These are phyloP conservation scores for Nothobranchius furzeri DNA, from an alignment of 2,113 vertebrate genomes.

Conservation along the genomic window DNA sequence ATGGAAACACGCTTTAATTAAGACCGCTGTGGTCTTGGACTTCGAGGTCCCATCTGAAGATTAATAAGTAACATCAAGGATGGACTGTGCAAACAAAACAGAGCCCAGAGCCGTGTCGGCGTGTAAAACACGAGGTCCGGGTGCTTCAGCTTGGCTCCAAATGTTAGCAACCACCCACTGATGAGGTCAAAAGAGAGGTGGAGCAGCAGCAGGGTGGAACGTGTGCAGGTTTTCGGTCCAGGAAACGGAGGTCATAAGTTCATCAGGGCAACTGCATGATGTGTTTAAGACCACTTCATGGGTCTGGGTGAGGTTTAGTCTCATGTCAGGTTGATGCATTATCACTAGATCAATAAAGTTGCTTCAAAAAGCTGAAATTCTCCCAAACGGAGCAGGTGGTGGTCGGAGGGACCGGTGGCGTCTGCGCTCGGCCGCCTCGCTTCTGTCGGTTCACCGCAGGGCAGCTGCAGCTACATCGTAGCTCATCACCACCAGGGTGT, in stretches of 20 bases:
- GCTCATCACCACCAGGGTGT: too few relatives aligned
- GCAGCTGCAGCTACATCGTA: too few relatives aligned
- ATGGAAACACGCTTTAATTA: conserved; percentile 61
- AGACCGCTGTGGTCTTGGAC: conserved; percentile 52
- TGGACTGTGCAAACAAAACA: conserved; percentile 69
- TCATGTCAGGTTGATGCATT: too few relatives aligned
- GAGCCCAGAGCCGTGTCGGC: conserved; percentile 55
- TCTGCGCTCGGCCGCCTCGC: too few relatives aligned
- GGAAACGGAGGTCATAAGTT: conserved; percentile 9
- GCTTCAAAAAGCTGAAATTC: too few relatives aligned
- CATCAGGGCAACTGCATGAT: too few relatives aligned
- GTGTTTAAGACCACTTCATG: too few relatives aligned
- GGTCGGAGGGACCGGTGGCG: too few relatives aligned
- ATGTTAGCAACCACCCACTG: conserved; percentile 63
- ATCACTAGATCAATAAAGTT: too few relatives aligned
- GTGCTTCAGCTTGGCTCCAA: conserved; percentile 59
- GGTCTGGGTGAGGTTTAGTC: too few relatives aligned
- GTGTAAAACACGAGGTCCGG: conserved; percentile 47
- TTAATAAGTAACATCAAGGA: conserved; percentile 56
- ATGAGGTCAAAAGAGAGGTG: conserved; percentile 52
- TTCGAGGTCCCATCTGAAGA: conserved; percentile 52
- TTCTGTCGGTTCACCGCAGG: too few relatives aligned
- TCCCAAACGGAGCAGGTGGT: too few relatives aligned
- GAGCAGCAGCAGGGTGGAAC: conserved; percentile 39
- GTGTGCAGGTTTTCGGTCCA: conserved; percentile 28